Conservation (phyloP, 2,888 invertebrate species). For the Cephonodes hylas region DNA sequence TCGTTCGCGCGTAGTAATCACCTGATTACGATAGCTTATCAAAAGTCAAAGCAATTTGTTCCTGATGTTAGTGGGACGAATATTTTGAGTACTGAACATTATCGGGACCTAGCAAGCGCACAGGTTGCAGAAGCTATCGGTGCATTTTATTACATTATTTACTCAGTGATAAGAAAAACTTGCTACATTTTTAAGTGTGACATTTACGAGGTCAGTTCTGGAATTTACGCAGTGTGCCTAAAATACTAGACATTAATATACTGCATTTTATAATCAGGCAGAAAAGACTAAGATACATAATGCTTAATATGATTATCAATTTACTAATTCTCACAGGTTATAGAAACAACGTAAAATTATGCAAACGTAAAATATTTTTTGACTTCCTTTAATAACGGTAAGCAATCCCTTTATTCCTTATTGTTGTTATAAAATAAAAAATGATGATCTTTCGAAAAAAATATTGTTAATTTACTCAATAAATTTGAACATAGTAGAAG, state of each 20-base stretch:
- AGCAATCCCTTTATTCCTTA: no score
- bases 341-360: no score
- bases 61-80: conserved; percentile 57
- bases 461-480: no score
- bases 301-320: no score
- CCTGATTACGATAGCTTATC: conserved; percentile 54
- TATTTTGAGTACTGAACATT: conserved; percentile 23
- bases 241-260: background rate
- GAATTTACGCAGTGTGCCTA: background rate
- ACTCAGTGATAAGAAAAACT: background rate
- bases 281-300: no score
- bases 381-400: no score
- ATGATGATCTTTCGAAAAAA: no score
- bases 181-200: background rate
- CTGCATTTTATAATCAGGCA: no score
- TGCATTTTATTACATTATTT: conserved; percentile 44
- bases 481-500: no score
- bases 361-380: background rate
- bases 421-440: no score
- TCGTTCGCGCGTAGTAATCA: conserved; percentile 36
- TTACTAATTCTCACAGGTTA: no score
- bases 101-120: conserved; percentile 31
- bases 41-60: conserved; percentile 57
- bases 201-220: conserved; percentile 7
- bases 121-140: conserved; percentile 65